A percentile compares a stretch with the other conserved stretches of the same genome.
phyloP scores from a whole-genome alignment of 2,888 invertebrate species.

The Trissonchulus sp. region DNA sequence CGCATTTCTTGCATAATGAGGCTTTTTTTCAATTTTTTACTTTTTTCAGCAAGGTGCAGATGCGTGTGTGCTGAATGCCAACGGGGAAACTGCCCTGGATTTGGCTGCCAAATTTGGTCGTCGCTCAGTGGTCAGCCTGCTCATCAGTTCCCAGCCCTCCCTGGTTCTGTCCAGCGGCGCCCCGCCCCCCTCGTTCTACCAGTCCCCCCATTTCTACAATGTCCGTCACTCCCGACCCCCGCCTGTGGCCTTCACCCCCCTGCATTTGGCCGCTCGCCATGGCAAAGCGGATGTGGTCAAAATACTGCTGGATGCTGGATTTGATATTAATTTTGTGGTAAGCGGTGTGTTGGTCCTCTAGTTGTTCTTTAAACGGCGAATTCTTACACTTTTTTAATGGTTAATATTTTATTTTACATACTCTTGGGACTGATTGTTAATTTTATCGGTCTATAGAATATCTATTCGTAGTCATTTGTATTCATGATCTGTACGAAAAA shows the following conservation, averaged over 20 bases:
- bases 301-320: constrained; percentile 64
- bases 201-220: neutral
- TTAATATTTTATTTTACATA: too few relatives aligned
- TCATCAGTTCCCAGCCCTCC: constrained; percentile 41
- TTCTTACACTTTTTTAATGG: too few relatives aligned
- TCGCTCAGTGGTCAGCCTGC: constrained; percentile 38
- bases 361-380: too few relatives aligned
- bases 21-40: constrained; percentile 26
- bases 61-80: constrained; percentile 74
- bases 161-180: constrained; percentile 37
- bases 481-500: too few relatives aligned
- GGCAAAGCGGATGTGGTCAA: constrained; percentile 66
- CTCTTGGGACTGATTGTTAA: too few relatives aligned
- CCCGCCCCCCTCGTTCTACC: neutral
- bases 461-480: too few relatives aligned
- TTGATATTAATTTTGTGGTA: constrained; percentile 61
- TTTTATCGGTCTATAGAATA: too few relatives aligned
- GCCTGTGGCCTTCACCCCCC: constrained; percentile 58
- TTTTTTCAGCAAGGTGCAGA: constrained; percentile 68
- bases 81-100: constrained; percentile 85
- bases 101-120: constrained; percentile 72
- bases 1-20: neutral
- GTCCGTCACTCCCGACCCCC: neutral
- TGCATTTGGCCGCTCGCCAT: constrained; percentile 69
- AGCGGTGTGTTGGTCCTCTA: too few relatives aligned